These are phyloP conservation scores for Muntiacus muntjak DNA, from an alignment of 2,113 vertebrate species.

Conservation along the genomic window DNA sequence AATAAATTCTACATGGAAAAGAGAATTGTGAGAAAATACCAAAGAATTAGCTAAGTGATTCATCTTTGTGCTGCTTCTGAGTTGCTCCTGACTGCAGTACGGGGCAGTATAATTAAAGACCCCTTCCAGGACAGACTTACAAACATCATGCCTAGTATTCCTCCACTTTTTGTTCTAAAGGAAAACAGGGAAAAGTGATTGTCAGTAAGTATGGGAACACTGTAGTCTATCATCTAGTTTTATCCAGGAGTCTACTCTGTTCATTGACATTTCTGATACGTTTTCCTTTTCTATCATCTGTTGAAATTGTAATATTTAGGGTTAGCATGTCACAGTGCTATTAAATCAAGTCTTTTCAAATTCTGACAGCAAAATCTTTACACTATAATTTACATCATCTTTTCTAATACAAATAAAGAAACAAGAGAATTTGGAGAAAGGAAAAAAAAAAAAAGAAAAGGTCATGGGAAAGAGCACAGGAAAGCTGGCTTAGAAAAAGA, in stretches of 20 bases:
- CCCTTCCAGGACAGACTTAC: neutral
- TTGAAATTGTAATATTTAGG: neutral
- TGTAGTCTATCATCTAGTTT: neutral
- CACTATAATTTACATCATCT: neutral
- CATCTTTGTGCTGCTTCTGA: neutral
- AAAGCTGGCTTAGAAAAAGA: neutral
- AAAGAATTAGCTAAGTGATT: slow-evolving; percentile 62
- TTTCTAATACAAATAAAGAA: neutral
- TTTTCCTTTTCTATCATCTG: neutral
- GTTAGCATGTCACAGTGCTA: neutral
- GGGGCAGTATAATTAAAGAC: fast-evolving
- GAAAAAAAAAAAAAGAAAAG: neutral
- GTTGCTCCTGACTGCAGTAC: neutral
- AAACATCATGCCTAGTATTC: neutral
- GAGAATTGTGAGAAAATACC: slow-evolving; percentile 29
- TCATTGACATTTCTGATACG: neutral
- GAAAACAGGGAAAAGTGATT: neutral
- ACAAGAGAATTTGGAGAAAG: neutral
- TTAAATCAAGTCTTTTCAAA: neutral
- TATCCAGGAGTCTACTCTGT: neutral
- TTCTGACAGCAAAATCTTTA: neutral
- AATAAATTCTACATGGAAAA: slow-evolving; percentile 71
- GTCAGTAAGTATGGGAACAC: neutral
- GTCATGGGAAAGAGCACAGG: neutral
- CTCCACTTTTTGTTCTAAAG: neutral